Evolutionary conservation across 2,888 invertebrate genomes (phyloP).

Genomic region (Sinopyrophorus schimmeli): DNA sequence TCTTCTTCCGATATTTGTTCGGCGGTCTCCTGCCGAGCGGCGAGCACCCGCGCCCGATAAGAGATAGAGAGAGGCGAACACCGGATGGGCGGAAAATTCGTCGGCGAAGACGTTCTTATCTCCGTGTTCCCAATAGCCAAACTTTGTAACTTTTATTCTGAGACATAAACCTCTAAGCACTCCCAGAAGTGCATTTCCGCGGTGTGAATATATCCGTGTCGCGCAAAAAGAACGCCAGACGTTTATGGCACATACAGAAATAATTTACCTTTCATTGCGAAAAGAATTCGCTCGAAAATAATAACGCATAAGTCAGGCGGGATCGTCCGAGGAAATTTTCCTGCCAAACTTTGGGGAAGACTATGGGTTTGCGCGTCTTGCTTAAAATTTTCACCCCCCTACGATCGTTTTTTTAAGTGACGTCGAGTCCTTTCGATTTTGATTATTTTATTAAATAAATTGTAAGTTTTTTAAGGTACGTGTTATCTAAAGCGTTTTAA

Average conservation of each 20-base stretch:
- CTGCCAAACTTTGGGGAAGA: no score
- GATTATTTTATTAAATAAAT: no score
- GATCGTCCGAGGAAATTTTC: no score
- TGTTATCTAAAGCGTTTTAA: no score
- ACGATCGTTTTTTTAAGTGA: no score
- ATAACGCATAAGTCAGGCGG: no score
- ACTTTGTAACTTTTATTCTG: conserved; percentile 32
- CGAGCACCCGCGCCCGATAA: conserved; percentile 18
- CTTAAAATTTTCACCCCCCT: no score
- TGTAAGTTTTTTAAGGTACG: no score
- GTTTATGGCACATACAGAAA: conserved; percentile 34
- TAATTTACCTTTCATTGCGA: conserved; percentile 32
- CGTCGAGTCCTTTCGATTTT: no score
- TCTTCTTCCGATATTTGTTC: conserved; percentile 9
- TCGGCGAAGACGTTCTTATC: conserved; percentile 26
- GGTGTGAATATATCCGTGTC: conserved; percentile 35
- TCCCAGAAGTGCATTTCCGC: conserved; percentile 34
- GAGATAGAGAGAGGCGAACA: conserved; percentile 27
- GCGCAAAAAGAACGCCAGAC: conserved; percentile 33
- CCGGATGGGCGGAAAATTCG: conserved; percentile 24
- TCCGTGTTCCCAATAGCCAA: conserved; percentile 31
- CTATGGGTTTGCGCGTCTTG: no score
- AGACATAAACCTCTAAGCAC: conserved; percentile 31
- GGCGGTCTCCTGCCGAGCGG: not conserved
- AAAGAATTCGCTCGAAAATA: no score